Evolutionary conservation across 2,113 vertebrate species (phyloP), one percentile per base, ranked within the genome.

Genomic region (Apteryx owenii): DNA sequence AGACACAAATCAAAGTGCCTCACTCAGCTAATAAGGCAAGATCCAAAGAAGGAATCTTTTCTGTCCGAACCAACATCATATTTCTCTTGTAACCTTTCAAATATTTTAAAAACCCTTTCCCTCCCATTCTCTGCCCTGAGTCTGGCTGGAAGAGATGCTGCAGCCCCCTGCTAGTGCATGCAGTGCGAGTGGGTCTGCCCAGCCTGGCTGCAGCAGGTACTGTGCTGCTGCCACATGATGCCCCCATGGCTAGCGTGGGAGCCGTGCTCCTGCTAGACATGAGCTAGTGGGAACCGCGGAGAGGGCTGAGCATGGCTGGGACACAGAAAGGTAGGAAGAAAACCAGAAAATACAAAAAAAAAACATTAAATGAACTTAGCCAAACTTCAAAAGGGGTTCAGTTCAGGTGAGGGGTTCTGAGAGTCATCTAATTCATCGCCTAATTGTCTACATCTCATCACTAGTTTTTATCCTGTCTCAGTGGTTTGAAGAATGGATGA

Each of bases 191-290:
- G 1, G 18, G 29, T 53, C 53, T 82, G 38, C 75, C 40, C 48
- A 40, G 40, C 29, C 28, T 82, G 29, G 10, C 54, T 38, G 14
- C 0, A 2, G 20, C 50, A 71, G 51, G 17, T 78, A 10, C 72
- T 15, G 1, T 12, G 1, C 31, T 3, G 0, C 71, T 83, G 42
- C 38, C 28, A 5, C 8, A 1, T 3, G 1, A 2, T 66, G 56
- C 40, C 5, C 5, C 26, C 18, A 33, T 38, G 42, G 31, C 33
- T 18, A 21, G 16, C 18, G 44, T 38, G 21, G 29, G 31, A 81
- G 38, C 31, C 1, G 0, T 15, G 21, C 10, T 89, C 16, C 20
- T n/a, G 25, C 7, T 36, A 58, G 21, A 53, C 51, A n/a, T 54
- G 18, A 60, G n/a, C 53, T 71, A 48, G 12, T 46, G 25, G 17